Evolutionary conservation across 37 sponge, comb jelly and placozoan species (phyloP), one percentile per base, ranked within the genome.

Genomic region (Axinella damicornis): DNA sequence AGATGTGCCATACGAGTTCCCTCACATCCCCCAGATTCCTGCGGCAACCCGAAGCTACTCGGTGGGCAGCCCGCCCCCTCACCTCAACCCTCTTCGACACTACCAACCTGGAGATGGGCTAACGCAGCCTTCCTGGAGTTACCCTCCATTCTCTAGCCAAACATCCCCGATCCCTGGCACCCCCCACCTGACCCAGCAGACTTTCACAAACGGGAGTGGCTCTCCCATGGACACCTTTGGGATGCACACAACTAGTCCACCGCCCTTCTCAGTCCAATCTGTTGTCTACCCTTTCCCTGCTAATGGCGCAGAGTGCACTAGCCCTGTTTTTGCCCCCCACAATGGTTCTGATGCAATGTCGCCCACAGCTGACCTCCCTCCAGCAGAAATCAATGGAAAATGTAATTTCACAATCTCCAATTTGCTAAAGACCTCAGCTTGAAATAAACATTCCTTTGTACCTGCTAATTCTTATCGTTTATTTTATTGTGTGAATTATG

Each of bases 401-500:
- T 86, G 72, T 53, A 85, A 90, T 40, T 90, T 90, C 64, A 85
- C 86, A n/a, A 90, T 90, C 33, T 90, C 91, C 0, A 90, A 85
- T 55, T 69, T 90, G 18, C 64, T 90, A 11, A 90, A 90, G 52
- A 71, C 59, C 28, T 71, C 65, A 0, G 72, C 73, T 36, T 82
- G 64, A 58, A 46, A 76, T 16, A 0, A 14, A n/a, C n/a, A n/a
- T n/a, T n/a, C n/a, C 35, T 35, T 31, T 13, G 11, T 75, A 16
- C 46, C 4, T 9, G 9, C 4, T 46, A 46, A 12, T 12, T 46
- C 9, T 4, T 46, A 46, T 12, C 9, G 4, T 12, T 46, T 12
- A 9, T 12, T 46, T 12, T 12, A 46, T 46, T 46, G 46, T 46
- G 46, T 46, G 46, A n/a, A n/a, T n/a, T n/a, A n/a, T n/a, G n/a